phyloP scores from a whole-genome alignment of 2,797 vertebrate genomes.

The Molothrus ater region DNA sequence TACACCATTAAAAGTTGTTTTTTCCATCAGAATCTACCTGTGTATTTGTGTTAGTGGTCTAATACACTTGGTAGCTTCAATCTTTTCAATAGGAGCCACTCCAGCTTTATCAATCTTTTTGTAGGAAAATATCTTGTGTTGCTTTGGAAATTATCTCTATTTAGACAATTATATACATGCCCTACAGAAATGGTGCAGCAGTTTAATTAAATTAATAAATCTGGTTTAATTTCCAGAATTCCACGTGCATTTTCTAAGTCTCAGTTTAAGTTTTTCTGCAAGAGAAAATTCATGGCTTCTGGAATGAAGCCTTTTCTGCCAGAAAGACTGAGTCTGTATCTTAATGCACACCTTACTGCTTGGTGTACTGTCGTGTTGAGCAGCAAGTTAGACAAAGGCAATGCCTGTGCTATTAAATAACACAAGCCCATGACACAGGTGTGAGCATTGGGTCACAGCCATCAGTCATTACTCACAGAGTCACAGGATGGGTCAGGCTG shows the following conservation, averaged over 20 bases:
- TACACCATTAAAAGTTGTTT: neutral
- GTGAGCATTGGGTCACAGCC: neutral
- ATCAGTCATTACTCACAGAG: neutral
- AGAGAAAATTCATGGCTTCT: neutral
- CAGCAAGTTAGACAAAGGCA: neutral
- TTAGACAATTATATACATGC: neutral
- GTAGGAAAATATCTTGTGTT: neutral
- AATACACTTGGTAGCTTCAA: neutral
- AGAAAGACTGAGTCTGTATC: neutral
- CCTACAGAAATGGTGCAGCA: neutral
- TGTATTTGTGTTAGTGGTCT: neutral
- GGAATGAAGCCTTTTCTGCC: neutral
- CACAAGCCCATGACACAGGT: neutral
- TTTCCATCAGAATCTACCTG: neutral
- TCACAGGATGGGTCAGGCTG: neutral
- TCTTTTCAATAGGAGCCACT: neutral
- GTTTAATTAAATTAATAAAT: constrained; percentile 18
- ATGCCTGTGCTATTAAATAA: neutral
- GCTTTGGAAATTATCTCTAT: neutral
- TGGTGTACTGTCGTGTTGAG: neutral
- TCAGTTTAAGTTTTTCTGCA: neutral
- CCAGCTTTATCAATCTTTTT: neutral
- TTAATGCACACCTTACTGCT: neutral
- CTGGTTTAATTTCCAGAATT: neutral
- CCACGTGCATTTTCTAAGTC: neutral